These are phyloP conservation scores for Megathymus violae DNA, from an alignment of 1,140 invertebrate genomes.

Conservation along the genomic window DNA sequence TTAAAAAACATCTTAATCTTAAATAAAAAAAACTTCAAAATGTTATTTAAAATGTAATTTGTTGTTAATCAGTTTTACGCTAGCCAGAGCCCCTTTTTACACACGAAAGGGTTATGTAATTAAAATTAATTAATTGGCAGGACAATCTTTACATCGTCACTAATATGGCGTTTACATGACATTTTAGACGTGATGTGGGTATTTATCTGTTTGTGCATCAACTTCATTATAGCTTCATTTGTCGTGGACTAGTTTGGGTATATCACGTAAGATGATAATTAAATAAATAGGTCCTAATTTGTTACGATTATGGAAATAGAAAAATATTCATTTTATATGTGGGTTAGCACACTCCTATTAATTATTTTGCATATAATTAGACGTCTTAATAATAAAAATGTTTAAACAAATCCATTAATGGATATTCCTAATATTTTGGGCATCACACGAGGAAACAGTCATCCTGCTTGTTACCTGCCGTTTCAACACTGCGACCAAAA, in stretches of 20 bases:
- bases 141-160: slow-evolving; percentile 40
- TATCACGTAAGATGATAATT: slow-evolving; percentile 21
- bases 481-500: too few species aligned
- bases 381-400: too few species aligned
- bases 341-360: neutral
- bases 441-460: too few species aligned
- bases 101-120: slow-evolving; percentile 64
- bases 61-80: too few species aligned
- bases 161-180: slow-evolving; percentile 63
- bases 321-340: neutral
- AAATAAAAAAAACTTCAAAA: neutral
- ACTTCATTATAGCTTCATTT: slow-evolving; percentile 47
- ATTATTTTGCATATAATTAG: too few species aligned
- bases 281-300: slow-evolving; percentile 6
- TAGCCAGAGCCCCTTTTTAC: slow-evolving; percentile 17
- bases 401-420: too few species aligned
- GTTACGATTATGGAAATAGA: neutral
- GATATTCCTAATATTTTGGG: too few species aligned
- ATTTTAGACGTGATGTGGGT: slow-evolving; percentile 59
- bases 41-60: neutral
- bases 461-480: too few species aligned
- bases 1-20: too few species aligned
- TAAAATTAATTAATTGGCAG: slow-evolving; percentile 62
- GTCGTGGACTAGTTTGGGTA: slow-evolving; percentile 3
- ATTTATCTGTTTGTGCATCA: slow-evolving; percentile 48